These are phyloP conservation scores for Caenorhabditis sinica DNA, from an alignment of 2,888 invertebrate genomes.

Conservation along the genomic window DNA sequence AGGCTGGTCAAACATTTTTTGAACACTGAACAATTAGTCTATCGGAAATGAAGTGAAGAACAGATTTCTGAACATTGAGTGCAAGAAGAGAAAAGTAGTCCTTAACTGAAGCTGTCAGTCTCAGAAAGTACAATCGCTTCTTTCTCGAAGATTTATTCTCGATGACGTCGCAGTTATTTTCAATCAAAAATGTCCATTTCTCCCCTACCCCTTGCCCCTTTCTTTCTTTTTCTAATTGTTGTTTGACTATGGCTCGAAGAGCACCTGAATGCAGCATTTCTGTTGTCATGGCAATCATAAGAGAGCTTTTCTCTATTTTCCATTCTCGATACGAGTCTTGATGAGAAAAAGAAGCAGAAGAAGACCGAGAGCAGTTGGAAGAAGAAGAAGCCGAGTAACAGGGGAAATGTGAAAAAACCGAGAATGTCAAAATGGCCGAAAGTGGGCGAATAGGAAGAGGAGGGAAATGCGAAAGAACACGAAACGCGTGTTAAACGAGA, in stretches of 20 bases:
- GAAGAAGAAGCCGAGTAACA: conserved; percentile 12
- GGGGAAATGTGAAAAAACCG: conserved; percentile 9
- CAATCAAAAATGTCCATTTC: conserved; percentile 1
- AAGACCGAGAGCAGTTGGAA: conserved; percentile 6
- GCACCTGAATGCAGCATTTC: conserved; percentile 11
- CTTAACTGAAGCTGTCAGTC: too few species aligned
- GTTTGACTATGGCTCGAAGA: conserved; percentile 18
- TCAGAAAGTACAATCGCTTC: background rate
- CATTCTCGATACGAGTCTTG: background rate
- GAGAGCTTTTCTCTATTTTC: background rate
- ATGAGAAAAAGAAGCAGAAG: conserved; percentile 3
- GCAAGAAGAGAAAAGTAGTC: too few species aligned
- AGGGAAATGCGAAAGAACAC: background rate
- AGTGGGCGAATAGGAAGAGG: conserved; percentile 22
- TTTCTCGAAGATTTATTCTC: background rate
- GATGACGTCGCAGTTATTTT: background rate
- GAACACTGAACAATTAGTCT: conserved; percentile 14
- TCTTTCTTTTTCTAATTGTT: conserved; percentile 5
- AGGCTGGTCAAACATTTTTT: conserved; percentile 14
- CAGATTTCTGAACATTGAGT: too few species aligned
- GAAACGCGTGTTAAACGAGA: background rate
- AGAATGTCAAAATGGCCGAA: conserved; percentile 22
- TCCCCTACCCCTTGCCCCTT: background rate
- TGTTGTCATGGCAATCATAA: conserved; percentile 25
- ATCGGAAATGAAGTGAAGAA: background rate